Percentiles rank a stretch among this genome's conserved stretches.
Evolutionary conservation across 2,113 vertebrate genomes (phyloP).

Genomic region (Salminus brasiliensis): DNA sequence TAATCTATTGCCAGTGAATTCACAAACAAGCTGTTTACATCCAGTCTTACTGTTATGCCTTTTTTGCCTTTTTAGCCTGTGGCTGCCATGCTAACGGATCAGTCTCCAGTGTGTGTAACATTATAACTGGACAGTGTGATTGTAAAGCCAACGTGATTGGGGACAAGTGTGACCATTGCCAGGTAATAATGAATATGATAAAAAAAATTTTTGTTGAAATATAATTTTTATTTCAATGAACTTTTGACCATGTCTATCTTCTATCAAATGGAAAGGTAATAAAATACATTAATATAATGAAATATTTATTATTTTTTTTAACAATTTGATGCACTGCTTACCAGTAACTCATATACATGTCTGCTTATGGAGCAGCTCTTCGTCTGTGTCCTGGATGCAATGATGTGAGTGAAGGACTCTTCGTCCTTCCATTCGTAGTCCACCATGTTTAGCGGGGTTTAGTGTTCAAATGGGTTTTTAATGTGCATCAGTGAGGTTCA

Average conservation of each 20-base stretch:
- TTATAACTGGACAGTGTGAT: slow-evolving; percentile 80
- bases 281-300: too few relatives aligned
- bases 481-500: slow-evolving; percentile 27
- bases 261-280: too few relatives aligned
- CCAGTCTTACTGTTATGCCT: too few relatives aligned
- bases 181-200: slow-evolving; percentile 85
- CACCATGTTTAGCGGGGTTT: not conserved
- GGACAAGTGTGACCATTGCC: slow-evolving; percentile 83
- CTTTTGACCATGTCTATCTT: not conserved
- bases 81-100: slow-evolving; percentile 81
- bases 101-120: slow-evolving; percentile 78
- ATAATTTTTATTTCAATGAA: not conserved
- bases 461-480: slow-evolving; percentile 7
- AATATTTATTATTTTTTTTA: too few relatives aligned
- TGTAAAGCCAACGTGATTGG: slow-evolving; percentile 84
- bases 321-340: too few relatives aligned
- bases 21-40: too few relatives aligned
- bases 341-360: not conserved
- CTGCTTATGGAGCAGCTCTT: too few relatives aligned
- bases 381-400: not conserved
- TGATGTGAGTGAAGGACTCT: not conserved
- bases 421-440: not conserved
- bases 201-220: too few relatives aligned
- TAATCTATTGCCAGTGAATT: too few relatives aligned
- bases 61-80: slow-evolving; percentile 76